These are phyloP conservation scores for Eristalis pertinax DNA, from an alignment of 2,888 invertebrate species.

Conservation along the genomic window DNA sequence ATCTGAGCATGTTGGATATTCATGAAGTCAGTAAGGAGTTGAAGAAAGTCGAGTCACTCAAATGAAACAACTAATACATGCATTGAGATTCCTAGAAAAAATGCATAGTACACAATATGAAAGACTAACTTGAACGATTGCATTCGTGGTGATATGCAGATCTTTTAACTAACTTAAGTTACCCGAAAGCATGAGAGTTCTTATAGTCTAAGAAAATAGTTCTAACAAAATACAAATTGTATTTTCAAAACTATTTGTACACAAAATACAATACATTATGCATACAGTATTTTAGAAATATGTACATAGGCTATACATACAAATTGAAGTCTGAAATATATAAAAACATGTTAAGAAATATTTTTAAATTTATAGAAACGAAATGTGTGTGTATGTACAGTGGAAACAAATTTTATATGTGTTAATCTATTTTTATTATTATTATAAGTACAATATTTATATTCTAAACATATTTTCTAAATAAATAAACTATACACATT, in stretches of 20 bases:
- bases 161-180: constrained; percentile 12
- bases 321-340: constrained; percentile 44
- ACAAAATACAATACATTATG: constrained; percentile 44
- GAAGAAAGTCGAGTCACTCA: background rate
- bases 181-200: constrained; percentile 5
- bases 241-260: constrained; percentile 4
- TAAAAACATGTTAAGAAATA: background rate
- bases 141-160: no score
- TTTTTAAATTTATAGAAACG: background rate
- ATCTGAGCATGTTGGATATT: constrained; percentile 47
- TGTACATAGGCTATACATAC: constrained; percentile 29
- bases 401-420: background rate
- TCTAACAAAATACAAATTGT: background rate
- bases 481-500: background rate
- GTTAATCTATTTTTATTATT: background rate
- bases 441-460: background rate
- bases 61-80: background rate
- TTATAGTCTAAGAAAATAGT: constrained; percentile 30
- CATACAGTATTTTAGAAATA: constrained; percentile 66
- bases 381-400: background rate
- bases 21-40: constrained; percentile 14
- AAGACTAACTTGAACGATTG: constrained; percentile 34
- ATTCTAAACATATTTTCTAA: background rate
- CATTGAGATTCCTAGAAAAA: background rate
- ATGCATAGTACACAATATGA: constrained; percentile 28